These are phyloP conservation scores for Ailuropoda melanoleuca DNA, from an alignment of 2,113 vertebrate species.

Conservation along the genomic window DNA sequence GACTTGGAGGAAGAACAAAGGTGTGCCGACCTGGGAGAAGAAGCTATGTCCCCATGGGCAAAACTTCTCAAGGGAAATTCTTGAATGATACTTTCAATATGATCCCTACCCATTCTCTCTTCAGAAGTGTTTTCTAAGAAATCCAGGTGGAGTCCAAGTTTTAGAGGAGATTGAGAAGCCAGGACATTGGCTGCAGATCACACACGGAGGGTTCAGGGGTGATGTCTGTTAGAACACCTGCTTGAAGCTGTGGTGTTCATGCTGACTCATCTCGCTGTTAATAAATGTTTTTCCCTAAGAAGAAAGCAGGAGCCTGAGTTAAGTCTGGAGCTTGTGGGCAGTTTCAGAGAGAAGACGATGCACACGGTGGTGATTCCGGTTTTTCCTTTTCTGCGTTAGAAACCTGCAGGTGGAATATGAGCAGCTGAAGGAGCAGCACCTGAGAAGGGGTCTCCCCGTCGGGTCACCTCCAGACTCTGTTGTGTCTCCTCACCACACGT, in stretches of 20 bases:
- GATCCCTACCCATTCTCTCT: neutral
- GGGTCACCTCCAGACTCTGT: constrained; percentile 85
- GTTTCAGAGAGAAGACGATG: neutral
- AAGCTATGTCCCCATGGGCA: neutral
- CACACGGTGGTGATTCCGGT: neutral
- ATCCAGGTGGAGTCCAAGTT: neutral
- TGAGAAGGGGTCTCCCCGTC: constrained; percentile 85
- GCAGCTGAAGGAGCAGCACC: constrained; percentile 93
- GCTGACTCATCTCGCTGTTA: neutral
- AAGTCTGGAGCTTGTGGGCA: neutral
- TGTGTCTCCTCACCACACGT: constrained; percentile 84
- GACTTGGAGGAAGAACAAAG: constrained; percentile 97
- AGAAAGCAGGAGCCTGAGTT: neutral
- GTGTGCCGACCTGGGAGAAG: constrained; percentile 74
- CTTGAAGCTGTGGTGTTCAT: neutral
- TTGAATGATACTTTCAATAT: fast-evolving
- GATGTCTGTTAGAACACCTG: neutral
- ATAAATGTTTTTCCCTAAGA: neutral
- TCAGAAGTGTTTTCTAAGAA: neutral
- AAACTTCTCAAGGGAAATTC: neutral
- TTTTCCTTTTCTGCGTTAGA: constrained; percentile 79
- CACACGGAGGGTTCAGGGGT: neutral
- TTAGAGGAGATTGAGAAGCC: neutral
- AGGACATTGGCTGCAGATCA: neutral
- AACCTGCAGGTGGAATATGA: constrained; percentile 94